A percentile compares a stretch with the other conserved stretches of the same genome.
Conservation (phyloP, 2,113 vertebrate genomes). For the Myxocyprinus asiaticus region DNA sequence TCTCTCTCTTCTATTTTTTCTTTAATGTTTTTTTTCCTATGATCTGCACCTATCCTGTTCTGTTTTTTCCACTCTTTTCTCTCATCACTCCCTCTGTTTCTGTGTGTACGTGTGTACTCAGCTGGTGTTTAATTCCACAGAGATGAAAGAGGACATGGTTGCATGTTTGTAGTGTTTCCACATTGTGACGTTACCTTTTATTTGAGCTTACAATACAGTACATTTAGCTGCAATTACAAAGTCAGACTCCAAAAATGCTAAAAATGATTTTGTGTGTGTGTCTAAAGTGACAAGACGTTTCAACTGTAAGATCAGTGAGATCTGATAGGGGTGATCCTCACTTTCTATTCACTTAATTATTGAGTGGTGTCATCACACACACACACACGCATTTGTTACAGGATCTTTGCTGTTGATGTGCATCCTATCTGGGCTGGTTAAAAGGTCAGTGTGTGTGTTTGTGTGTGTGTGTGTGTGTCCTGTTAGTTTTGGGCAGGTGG, state of each 20-base stretch:
- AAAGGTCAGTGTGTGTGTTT: constrained; percentile 25
- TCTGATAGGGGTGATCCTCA: constrained; percentile 11
- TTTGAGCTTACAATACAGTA: too few relatives aligned
- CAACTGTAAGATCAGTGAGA: not conserved
- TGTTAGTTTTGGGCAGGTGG: constrained; percentile 29
- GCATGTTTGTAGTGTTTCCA: constrained; percentile 1
- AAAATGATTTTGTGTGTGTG: not conserved
- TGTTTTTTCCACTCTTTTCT: not conserved
- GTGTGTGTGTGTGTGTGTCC: not conserved
- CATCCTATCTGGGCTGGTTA: constrained; percentile 15
- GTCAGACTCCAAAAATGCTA: not conserved
- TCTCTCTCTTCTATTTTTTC: too few relatives aligned
- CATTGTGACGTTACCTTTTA: not conserved
- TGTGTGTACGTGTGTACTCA: constrained; percentile 1
- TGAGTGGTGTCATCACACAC: constrained; percentile 23
- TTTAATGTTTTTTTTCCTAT: too few relatives aligned
- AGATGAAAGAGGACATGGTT: constrained; percentile 15
- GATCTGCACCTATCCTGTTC: too few relatives aligned
- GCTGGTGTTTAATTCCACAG: not conserved
- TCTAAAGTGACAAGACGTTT: not conserved
- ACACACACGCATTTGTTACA: constrained; percentile 3
- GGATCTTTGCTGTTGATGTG: not conserved
- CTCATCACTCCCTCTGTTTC: not conserved
- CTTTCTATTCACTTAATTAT: constrained; percentile 39
- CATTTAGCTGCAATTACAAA: not conserved